Evolutionary conservation across 1,140 invertebrate species (phyloP), one percentile per base, ranked within the genome.

Genomic region (Augochlora pura): DNA sequence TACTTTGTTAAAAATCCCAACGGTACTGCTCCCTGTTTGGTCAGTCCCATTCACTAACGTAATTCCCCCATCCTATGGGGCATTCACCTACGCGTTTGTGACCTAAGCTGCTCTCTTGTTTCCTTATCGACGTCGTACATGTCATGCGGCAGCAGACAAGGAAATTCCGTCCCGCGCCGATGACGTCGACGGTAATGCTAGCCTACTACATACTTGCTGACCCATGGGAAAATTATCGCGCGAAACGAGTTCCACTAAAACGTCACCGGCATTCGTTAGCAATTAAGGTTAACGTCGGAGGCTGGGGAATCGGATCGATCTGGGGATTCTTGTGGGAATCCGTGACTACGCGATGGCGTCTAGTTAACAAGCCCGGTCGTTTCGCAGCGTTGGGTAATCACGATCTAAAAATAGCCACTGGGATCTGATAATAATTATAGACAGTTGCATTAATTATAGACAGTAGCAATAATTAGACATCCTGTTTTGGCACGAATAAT

Each of bases 11-110:
- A 49, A 49, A 14, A 1, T 49, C 12, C 10, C 4, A 10, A 16
- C 46, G 46, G 10, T 14, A 7, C 5, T 18, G 6, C 49, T 6
- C 49, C 6, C 4, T 3, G 5, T 52, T 18, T 2, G 5, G 5
- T 6, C 8, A 57, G 1, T 8, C 7, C 6, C 16, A 6, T 21
- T 52, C 23, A 18, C 9, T 39, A 68, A 54, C 2, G 8, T 52
- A 12, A 52, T 63, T 70, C 62, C 14, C 14, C 25, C 5, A 32
- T 64, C 25, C 16, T 2, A 9, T 7, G 14, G 77, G 49, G 32
- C 77, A 18, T 74, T 74, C 70, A 74, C 77, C 77, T 66, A 66
- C 23, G 21, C 52, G 25, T 12, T 23, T 32, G 14, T 66, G 23
- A 54, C 25, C 10, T 63, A 46, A 77, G n/a, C 16, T 14, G 8